Percentiles rank a stretch among this genome's conserved stretches.
phyloP scores from a whole-genome alignment of 1,140 invertebrate genomes.

The Ruditapes philippinarum region DNA sequence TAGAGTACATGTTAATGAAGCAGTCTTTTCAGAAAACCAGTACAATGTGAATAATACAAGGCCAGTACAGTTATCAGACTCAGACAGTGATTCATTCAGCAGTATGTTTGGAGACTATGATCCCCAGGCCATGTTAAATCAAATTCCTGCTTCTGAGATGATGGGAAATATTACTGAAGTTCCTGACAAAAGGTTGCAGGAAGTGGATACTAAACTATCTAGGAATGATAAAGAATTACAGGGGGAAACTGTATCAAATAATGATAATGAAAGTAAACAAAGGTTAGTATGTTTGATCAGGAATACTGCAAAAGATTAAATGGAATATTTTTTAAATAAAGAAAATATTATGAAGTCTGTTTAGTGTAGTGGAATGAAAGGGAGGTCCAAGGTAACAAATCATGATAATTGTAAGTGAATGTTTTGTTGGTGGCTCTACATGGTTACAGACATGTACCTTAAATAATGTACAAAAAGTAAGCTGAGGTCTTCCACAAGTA shows the following conservation, averaged over 20 bases:
- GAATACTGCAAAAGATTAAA: too few relatives aligned
- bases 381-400: too few relatives aligned
- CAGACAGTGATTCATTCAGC: background rate
- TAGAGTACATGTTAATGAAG: background rate
- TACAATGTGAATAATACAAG: background rate
- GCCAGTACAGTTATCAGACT: background rate
- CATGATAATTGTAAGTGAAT: too few relatives aligned
- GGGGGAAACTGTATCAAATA: background rate
- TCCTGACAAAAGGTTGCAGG: background rate
- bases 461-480: too few relatives aligned
- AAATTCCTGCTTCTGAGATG: background rate
- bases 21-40: background rate
- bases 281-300: background rate
- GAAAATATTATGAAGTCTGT: too few relatives aligned
- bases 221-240: background rate
- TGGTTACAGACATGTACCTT: too few relatives aligned
- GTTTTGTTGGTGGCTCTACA: too few relatives aligned
- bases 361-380: too few relatives aligned
- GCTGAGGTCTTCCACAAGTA: too few relatives aligned
- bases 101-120: slow-evolving; percentile 34
- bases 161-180: background rate
- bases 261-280: background rate
- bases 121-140: background rate
- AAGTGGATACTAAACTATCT: background rate
- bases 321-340: too few relatives aligned